These are phyloP conservation scores for Laothoe populi DNA, from an alignment of 2,888 invertebrate genomes.

Conservation along the genomic window DNA sequence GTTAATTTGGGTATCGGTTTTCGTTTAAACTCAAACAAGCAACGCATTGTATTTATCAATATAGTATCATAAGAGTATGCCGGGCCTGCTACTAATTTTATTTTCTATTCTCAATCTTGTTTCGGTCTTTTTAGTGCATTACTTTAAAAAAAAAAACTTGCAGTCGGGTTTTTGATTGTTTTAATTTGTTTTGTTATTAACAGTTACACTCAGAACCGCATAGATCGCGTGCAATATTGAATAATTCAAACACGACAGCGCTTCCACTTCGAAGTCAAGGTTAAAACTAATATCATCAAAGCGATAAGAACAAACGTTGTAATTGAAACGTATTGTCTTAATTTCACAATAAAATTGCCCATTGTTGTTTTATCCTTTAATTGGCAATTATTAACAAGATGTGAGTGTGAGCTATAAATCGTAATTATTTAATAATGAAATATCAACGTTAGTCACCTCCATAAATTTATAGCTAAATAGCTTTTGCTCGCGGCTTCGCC, in stretches of 20 bases:
- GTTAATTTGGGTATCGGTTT: too few species aligned
- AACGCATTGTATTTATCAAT: too few species aligned
- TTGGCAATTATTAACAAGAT: background rate
- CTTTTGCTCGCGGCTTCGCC: too few species aligned
- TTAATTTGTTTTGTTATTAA: background rate
- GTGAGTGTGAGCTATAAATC: conserved; percentile 1
- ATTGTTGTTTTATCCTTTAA: conserved; percentile 2
- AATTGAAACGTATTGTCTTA: conserved; percentile 30
- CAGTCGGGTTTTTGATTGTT: too few species aligned
- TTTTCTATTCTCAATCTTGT: too few species aligned
- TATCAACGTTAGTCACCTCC: background rate
- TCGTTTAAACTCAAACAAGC: too few species aligned
- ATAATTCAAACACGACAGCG: conserved; percentile 36
- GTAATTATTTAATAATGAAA: background rate
- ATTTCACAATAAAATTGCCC: conserved; percentile 24
- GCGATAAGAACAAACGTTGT: conserved; percentile 30
- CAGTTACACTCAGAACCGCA: background rate
- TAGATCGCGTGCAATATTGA: conserved; percentile 43
- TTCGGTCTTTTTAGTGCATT: too few species aligned
- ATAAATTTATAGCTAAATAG: too few species aligned
- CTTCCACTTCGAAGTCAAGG: conserved; percentile 41
- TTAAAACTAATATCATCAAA: conserved; percentile 36
- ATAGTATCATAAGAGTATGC: too few species aligned
- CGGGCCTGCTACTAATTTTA: too few species aligned
- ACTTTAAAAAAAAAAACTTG: too few species aligned